Base-by-base conservation (phyloP, 1,140 invertebrate species). In the Idris sp. region DNA sequence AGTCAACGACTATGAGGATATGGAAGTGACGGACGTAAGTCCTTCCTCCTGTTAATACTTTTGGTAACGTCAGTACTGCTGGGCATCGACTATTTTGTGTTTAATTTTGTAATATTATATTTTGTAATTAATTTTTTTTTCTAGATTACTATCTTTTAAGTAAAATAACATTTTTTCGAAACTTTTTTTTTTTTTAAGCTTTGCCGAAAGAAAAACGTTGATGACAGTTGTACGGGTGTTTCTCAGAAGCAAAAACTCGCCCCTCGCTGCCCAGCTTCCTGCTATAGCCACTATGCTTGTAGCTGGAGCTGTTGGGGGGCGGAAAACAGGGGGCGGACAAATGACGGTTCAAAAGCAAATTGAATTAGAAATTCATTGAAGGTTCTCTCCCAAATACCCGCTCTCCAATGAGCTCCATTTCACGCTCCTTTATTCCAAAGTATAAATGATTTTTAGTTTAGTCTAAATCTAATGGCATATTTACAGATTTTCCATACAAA, bases 21-120 rank as follows among this genome's bases (percentile, higher is more conserved):
- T 97, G 91, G 90, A 92, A 84, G 85, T 93, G 76, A 98, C 96
- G 82, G 95, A 98, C 90, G 96, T 97, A 94, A 95, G 95, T 95
- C 85, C 83, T 78, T 72, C 67, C 76, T 77, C 79, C 71, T 76
- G 61, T 76, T 62, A 56, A 75, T 62, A 64, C 33, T 36, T 43
- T 44, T 54, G 64, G 56, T 4, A 44, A 77, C 59, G 71, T 78
- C 53, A 35, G 22, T 49, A 65, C 62, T 25, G 31, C 64, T 81
- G n/a, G 73, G 38, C 19, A 64, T 61, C 43, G 58, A 59, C 43
- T 49, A 5, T 61, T 56, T 62, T 62, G 19, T 22, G 19, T 6
- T 22, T 22, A 2, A 22, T 22, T 22, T 22, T 6, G 19, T 6
- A 6, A 22, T n/a, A n/a, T n/a, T n/a, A n/a, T n/a, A n/a, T n/a